A percentile compares a stretch with the other conserved stretches of the same genome.
Evolutionary conservation across 2,888 invertebrate species (phyloP).

Genomic region (Taphrorychus bicolor): DNA sequence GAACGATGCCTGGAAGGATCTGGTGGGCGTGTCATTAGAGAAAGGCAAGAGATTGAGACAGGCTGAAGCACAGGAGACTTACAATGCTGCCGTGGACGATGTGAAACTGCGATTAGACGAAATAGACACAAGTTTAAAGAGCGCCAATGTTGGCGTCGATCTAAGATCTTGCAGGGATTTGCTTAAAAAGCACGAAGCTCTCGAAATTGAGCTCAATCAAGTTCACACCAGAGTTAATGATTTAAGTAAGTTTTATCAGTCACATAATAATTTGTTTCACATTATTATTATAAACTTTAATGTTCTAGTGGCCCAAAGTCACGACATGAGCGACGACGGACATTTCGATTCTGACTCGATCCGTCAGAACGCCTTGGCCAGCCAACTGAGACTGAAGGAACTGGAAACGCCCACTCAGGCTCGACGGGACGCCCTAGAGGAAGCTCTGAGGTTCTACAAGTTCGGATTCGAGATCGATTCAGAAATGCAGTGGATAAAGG

Average conservation of each 20-base stretch:
- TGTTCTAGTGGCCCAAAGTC: conserved; percentile 79
- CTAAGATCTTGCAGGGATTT: conserved; percentile 85
- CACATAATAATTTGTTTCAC: background rate
- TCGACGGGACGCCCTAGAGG: conserved; percentile 81
- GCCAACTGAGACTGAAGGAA: conserved; percentile 73
- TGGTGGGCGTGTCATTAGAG: conserved; percentile 71
- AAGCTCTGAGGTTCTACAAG: conserved; percentile 86
- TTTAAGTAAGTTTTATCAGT: conserved; percentile 24
- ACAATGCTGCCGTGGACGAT: conserved; percentile 85
- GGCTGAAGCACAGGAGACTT: conserved; percentile 83
- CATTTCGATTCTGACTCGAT: conserved; percentile 95
- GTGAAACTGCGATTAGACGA: conserved; percentile 87
- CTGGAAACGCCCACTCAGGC: conserved; percentile 75
- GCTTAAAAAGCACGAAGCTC: conserved; percentile 85
- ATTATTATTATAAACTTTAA: background rate
- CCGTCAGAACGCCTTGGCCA: conserved; percentile 75
- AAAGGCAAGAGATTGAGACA: conserved; percentile 82
- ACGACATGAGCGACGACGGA: conserved; percentile 90
- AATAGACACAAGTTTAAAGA: conserved; percentile 78
- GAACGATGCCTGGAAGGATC: conserved; percentile 79
- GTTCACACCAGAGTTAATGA: conserved; percentile 83
- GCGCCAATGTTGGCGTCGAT: conserved; percentile 87
- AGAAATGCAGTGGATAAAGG: conserved; percentile 95
- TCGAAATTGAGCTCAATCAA: conserved; percentile 86
- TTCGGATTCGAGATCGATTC: conserved; percentile 92